A percentile compares a stretch with the other conserved stretches of the same genome.
Evolutionary conservation across 2,797 vertebrate genomes (phyloP).

Genomic region (Ambastaia sidthimunki): DNA sequence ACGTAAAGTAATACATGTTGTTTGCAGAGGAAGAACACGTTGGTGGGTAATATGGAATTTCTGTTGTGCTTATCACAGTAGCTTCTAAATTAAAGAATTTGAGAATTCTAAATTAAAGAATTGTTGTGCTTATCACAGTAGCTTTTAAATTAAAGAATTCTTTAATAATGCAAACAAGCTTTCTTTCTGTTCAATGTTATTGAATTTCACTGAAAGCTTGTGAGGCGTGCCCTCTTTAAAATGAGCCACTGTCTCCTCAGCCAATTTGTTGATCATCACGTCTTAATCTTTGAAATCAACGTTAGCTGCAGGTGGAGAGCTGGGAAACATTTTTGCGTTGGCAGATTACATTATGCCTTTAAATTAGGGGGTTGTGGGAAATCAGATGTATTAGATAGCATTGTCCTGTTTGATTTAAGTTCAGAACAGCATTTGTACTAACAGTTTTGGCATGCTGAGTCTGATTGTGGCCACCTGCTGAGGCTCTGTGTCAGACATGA

Average conservation of each 20-base stretch:
- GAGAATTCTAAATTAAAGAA: too few relatives aligned
- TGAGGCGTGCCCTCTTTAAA: conserved; percentile 19
- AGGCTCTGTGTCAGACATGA: background rate
- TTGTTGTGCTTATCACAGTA: conserved; percentile 32
- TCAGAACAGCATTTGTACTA: conserved; percentile 5
- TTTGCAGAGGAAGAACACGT: conserved; percentile 9
- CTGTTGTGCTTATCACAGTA: conserved; percentile 31
- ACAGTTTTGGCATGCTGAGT: conserved; percentile 41
- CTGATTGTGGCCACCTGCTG: conserved; percentile 33
- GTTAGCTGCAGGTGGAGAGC: background rate
- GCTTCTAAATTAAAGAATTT: background rate
- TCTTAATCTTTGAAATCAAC: background rate
- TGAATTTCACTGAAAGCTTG: conserved; percentile 34
- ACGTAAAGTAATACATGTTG: conserved; percentile 9
- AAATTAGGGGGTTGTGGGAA: background rate
- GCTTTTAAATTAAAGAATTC: conserved; percentile 42
- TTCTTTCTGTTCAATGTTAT: conserved; percentile 30
- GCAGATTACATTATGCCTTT: background rate
- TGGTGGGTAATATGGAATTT: conserved; percentile 32
- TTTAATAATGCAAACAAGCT: conserved; percentile 45
- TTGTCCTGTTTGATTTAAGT: background rate
- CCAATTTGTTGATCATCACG: conserved; percentile 38
- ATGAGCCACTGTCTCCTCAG: conserved; percentile 13
- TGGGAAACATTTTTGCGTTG: background rate
- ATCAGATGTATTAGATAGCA: background rate